Evolutionary conservation across 2,888 invertebrate genomes (phyloP), one percentile per base, ranked within the genome.

Genomic region (Eupeodes latifasciatus): DNA sequence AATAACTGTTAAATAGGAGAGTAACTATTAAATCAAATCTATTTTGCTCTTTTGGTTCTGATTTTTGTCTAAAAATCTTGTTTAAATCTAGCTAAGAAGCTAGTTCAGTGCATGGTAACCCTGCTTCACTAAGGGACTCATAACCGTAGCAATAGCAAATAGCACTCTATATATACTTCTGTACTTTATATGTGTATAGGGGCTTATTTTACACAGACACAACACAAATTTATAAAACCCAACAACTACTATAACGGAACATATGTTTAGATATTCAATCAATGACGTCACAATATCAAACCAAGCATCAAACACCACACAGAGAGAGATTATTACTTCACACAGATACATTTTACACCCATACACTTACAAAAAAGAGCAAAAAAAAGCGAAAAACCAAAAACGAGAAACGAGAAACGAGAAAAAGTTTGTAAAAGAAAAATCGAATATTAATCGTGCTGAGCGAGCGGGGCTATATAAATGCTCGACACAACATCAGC

Each of bases 381-480:
- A 19, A 16, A 49, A 66, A 19, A 40, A 51, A 44, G 10, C 62
- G 55, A n/a, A 53, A 53, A 36, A 61, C 55, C 55, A 6, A 40
- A 57, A 34, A 55, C 44, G 12, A 34, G 40, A 55, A 34, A 55
- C 44, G 12, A 34, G 40, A 55, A 44, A 27, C 2, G 27, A 6
- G 14, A 14, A 59, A 59, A 59, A 34, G 27, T n/a, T 27, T n/a
- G 19, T 16, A 71, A 66, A 49, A 5, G n/a, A 71, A 71, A 84
- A 84, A 62, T 47, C 66, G 77, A 81, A 80, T 40, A 77, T 49
- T 67, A 40, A 40, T 27, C 5, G 57, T 16, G 27, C 27, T 27
- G 66, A 81, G 66, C 78, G 64, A 64, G 75, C 61, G 47, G 59
- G 47, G 53, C 79, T 89, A 90, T 90, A 90, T 90, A 90, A 90